Conservation (phyloP, 2,888 invertebrate genomes). For the Drosophila gaucha region DNA sequence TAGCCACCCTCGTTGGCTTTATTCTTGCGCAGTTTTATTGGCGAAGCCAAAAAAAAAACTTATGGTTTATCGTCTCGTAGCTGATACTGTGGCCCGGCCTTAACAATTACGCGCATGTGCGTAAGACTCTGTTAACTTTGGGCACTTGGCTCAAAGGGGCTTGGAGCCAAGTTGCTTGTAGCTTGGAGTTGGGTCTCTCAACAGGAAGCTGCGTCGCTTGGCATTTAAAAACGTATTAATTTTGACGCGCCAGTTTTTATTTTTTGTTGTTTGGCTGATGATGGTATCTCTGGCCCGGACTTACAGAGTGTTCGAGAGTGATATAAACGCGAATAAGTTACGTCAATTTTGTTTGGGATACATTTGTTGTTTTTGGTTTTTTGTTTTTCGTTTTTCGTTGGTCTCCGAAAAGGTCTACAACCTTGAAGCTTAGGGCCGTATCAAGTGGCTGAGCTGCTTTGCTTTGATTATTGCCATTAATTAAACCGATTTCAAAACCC, state of each 20-base stretch:
- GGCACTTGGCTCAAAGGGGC: slow-evolving; percentile 23
- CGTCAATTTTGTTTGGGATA: slow-evolving; percentile 63
- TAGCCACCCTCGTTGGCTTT: not conserved
- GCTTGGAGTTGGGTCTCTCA: slow-evolving; percentile 38
- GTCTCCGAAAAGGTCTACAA: slow-evolving; percentile 67
- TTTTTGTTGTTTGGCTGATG: slow-evolving; percentile 53
- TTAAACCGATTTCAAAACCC: slow-evolving; percentile 55
- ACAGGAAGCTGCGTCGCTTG: slow-evolving; percentile 78
- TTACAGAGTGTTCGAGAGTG: slow-evolving; percentile 55
- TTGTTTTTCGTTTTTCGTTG: slow-evolving; percentile 28
- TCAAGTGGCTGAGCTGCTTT: slow-evolving; percentile 34
- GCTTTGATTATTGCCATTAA: slow-evolving; percentile 74
- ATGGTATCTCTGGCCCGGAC: slow-evolving; percentile 68
- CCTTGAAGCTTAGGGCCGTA: slow-evolving; percentile 51
- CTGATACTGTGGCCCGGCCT: slow-evolving; percentile 13
- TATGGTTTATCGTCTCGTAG: slow-evolving; percentile 35
- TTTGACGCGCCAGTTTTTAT: slow-evolving; percentile 71
- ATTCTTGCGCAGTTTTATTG: slow-evolving; percentile 39
- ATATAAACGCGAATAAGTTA: slow-evolving; percentile 80
- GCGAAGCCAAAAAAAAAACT: slow-evolving; percentile 39
- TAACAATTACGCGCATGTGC: slow-evolving; percentile 79
- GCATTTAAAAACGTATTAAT: slow-evolving; percentile 79
- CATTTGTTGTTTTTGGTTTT: slow-evolving; percentile 22
- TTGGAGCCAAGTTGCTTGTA: not conserved
- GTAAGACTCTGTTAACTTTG: slow-evolving; percentile 66